A percentile compares a stretch with the other conserved stretches of the same genome.
These are phyloP conservation scores for Bryconaethiops microstoma DNA, from an alignment of 2,797 vertebrate genomes.

Conservation along the genomic window DNA sequence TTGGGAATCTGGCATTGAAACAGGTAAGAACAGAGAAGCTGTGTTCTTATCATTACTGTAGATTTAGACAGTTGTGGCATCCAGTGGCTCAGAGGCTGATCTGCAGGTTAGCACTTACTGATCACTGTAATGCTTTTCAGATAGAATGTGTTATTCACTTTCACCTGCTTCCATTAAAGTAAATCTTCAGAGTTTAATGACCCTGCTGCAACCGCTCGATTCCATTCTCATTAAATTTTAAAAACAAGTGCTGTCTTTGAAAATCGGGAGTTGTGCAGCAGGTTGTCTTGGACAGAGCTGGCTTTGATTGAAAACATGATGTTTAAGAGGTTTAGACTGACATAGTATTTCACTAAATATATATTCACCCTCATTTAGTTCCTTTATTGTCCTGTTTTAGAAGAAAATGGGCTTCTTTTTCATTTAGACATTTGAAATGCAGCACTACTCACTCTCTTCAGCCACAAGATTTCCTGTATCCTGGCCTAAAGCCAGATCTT, in stretches of 20 bases:
- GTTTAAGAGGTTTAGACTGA: background rate
- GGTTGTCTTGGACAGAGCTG: background rate
- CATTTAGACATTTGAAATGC: background rate
- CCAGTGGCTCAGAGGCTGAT: background rate
- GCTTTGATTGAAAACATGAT: background rate
- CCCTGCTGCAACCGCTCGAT: background rate
- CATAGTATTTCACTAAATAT: background rate
- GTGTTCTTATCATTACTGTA: background rate
- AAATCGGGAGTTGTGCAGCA: background rate
- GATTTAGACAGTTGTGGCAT: background rate
- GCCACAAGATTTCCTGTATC: background rate
- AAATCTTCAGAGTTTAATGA: background rate
- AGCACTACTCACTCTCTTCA: background rate
- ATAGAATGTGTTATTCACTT: background rate
- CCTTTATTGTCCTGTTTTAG: background rate
- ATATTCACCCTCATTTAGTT: background rate
- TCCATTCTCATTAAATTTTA: constrained; percentile 9
- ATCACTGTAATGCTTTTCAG: background rate
- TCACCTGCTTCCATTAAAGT: background rate
- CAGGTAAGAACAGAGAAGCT: constrained; percentile 78
- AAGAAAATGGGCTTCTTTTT: background rate
- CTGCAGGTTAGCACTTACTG: background rate
- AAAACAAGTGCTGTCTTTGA: background rate
- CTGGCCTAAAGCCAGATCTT: background rate
- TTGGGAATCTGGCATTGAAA: constrained; percentile 95